Percentiles rank a stretch among this genome's conserved stretches.
phyloP scores from a whole-genome alignment of 2,888 invertebrate species.

The Sussaba pulchella region DNA sequence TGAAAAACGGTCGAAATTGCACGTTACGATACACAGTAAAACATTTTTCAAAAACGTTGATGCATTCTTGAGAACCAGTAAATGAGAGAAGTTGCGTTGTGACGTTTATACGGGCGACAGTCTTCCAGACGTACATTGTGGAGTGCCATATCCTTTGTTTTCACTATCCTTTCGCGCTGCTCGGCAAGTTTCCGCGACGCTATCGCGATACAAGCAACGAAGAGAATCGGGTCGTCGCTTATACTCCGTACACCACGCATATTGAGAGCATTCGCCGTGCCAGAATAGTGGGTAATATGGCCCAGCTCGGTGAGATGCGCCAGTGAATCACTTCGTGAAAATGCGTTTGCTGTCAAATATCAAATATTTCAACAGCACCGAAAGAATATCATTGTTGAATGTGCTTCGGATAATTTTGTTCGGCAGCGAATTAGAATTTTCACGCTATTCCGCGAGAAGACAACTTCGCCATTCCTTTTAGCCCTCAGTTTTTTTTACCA shows the following conservation, averaged over 20 bases:
- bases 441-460: too few species aligned
- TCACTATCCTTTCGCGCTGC: constrained; percentile 43
- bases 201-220: constrained; percentile 54
- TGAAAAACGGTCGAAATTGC: too few species aligned
- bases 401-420: too few species aligned
- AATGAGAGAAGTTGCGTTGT: constrained; percentile 3
- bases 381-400: too few species aligned
- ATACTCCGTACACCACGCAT: constrained; percentile 7
- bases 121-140: constrained; percentile 64
- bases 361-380: too few species aligned
- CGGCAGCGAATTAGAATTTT: too few species aligned
- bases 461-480: too few species aligned
- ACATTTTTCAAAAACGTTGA: neutral
- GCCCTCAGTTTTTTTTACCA: too few species aligned
- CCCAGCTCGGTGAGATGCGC: neutral
- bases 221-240: constrained; percentile 41
- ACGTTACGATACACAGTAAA: neutral
- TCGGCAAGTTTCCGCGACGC: constrained; percentile 52
- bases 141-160: constrained; percentile 41
- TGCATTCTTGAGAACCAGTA: neutral
- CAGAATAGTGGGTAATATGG: constrained; percentile 5
- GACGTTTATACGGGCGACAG: constrained; percentile 27
- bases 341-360: too few species aligned
- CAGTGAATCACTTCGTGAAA: too few species aligned
- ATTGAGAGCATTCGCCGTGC: constrained; percentile 9